Evolutionary conservation across 1,140 invertebrate genomes (phyloP).

Genomic region (Cheumatopsyche charites): DNA sequence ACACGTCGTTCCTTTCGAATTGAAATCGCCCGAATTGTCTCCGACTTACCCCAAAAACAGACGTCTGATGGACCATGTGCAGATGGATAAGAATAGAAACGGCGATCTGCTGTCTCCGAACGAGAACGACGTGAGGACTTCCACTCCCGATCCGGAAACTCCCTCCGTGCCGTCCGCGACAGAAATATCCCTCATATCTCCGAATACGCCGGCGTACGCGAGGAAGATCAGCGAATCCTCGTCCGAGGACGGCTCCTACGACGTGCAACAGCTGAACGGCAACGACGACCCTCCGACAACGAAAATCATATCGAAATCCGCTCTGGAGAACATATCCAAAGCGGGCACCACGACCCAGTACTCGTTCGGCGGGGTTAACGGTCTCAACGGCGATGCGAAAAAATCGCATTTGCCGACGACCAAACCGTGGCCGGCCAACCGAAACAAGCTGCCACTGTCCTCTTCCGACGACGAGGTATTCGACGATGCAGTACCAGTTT

Average conservation of each 20-base stretch:
- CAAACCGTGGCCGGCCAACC: slow-evolving; percentile 53
- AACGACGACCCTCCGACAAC: slow-evolving; percentile 40
- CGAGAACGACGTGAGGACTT: slow-evolving; percentile 47
- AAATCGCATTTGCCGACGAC: slow-evolving; percentile 62
- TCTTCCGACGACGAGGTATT: slow-evolving; percentile 61
- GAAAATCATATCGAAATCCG: slow-evolving; percentile 60
- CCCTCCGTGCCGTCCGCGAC: slow-evolving; percentile 45
- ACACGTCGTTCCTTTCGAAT: neutral
- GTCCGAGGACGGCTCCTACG: slow-evolving; percentile 51
- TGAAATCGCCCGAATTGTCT: slow-evolving; percentile 33
- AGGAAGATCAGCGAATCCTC: slow-evolving; percentile 47
- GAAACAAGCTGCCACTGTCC: slow-evolving; percentile 51
- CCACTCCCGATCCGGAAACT: slow-evolving; percentile 54
- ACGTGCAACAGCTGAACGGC: slow-evolving; percentile 46
- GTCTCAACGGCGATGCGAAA: slow-evolving; percentile 49
- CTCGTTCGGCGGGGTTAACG: slow-evolving; percentile 58
- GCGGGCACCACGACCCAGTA: slow-evolving; percentile 69
- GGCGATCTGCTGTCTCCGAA: slow-evolving; percentile 4
- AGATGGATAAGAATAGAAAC: neutral
- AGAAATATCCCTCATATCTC: slow-evolving; percentile 40
- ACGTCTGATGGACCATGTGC: slow-evolving; percentile 14
- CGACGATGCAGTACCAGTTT: slow-evolving; percentile 60
- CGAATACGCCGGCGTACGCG: slow-evolving; percentile 44
- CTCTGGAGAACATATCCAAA: slow-evolving; percentile 71
- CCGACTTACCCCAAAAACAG: neutral